These are phyloP conservation scores for Acronicta aceris DNA, from an alignment of 2,888 invertebrate genomes.

Conservation along the genomic window DNA sequence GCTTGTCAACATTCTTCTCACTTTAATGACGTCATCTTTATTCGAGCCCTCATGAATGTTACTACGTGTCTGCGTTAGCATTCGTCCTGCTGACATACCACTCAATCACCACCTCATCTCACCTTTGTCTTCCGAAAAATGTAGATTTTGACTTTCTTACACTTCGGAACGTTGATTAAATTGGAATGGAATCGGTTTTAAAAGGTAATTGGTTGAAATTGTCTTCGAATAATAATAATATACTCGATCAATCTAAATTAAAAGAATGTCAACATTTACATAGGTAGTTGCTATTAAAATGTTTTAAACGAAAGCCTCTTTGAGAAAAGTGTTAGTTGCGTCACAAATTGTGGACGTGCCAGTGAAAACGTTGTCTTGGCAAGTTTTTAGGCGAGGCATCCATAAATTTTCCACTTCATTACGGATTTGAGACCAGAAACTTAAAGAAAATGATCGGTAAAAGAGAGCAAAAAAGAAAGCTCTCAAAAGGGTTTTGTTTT, in stretches of 20 bases:
- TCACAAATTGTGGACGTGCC: slow-evolving; percentile 24
- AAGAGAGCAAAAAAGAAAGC: slow-evolving; percentile 52
- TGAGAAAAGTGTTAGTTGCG: slow-evolving; percentile 17
- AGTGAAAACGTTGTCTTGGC: slow-evolving; percentile 17
- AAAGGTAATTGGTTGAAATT: too few species aligned
- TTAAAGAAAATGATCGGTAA: slow-evolving; percentile 54
- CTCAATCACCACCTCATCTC: slow-evolving; percentile 19
- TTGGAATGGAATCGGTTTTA: too few species aligned
- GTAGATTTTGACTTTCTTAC: slow-evolving; percentile 19
- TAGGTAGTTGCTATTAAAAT: not conserved
- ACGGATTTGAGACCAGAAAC: slow-evolving; percentile 52
- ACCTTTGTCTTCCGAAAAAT: slow-evolving; percentile 6
- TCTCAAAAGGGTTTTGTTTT: slow-evolving; percentile 66
- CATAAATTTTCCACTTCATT: slow-evolving; percentile 59
- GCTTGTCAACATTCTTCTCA: slow-evolving; percentile 63
- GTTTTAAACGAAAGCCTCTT: slow-evolving; percentile 1
- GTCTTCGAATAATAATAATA: too few species aligned
- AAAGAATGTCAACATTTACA: slow-evolving; percentile 11
- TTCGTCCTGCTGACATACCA: slow-evolving; percentile 50
- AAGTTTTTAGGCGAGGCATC: slow-evolving; percentile 30
- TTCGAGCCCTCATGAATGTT: slow-evolving; percentile 66
- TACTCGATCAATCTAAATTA: not conserved
- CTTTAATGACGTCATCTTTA: slow-evolving; percentile 71
- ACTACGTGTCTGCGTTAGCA: slow-evolving; percentile 55
- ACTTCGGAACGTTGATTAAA: too few species aligned